Percentiles rank a stretch among this genome's conserved stretches.
Evolutionary conservation across 2,797 vertebrate species (phyloP).

Genomic region (Poeciliopsis gracilis): DNA sequence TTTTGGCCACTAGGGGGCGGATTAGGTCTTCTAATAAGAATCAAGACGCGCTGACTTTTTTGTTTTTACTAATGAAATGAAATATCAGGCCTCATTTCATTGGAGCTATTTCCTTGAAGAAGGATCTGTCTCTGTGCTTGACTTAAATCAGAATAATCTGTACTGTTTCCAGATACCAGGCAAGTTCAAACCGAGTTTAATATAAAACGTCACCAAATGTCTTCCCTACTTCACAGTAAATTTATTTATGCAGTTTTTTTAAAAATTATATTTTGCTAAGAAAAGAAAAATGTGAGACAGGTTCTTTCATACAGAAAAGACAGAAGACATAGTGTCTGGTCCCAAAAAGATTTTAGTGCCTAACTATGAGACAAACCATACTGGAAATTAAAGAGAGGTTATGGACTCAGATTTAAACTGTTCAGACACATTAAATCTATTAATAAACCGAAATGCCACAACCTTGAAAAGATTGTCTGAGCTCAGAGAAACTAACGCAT

Average conservation of each 20-base stretch:
- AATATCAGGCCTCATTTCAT: background rate
- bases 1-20: slow-evolving; percentile 48
- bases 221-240: background rate
- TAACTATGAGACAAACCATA: background rate
- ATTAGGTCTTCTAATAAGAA: background rate
- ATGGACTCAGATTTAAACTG: background rate
- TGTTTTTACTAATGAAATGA: background rate
- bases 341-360: background rate
- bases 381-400: background rate
- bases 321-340: background rate
- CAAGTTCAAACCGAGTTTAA: background rate
- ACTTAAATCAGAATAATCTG: background rate
- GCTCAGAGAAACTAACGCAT: background rate
- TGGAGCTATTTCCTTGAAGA: background rate
- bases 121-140: background rate
- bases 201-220: background rate
- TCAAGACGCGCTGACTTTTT: background rate
- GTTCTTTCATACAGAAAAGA: background rate
- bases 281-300: background rate
- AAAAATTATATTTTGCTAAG: background rate
- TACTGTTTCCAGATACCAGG: background rate
- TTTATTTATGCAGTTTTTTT: background rate
- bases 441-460: background rate
- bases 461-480: background rate
- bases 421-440: background rate